These are phyloP conservation scores for Ondatra zibethicus DNA, from an alignment of 2,113 vertebrate genomes.

Conservation along the genomic window DNA sequence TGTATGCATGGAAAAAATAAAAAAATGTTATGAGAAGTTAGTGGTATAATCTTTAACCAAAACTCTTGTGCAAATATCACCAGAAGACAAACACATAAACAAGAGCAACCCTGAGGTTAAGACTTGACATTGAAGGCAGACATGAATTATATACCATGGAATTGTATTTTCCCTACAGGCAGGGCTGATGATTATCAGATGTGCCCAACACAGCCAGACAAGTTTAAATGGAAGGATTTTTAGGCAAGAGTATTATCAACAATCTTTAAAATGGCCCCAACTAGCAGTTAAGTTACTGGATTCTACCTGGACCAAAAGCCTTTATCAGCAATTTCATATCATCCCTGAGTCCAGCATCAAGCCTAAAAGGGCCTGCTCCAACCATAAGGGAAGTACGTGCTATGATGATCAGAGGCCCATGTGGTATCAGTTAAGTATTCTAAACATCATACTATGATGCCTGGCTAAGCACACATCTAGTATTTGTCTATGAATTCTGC, in stretches of 20 bases:
- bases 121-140: background rate
- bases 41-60: background rate
- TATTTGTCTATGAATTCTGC: background rate
- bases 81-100: background rate
- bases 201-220: background rate
- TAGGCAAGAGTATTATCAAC: background rate
- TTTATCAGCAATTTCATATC: background rate
- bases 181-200: background rate
- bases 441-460: background rate
- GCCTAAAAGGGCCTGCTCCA: background rate
- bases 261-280: too few species aligned
- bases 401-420: rapidly evolving
- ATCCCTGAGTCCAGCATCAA: background rate
- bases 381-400: background rate
- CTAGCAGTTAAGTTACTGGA: rapidly evolving
- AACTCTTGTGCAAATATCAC: background rate
- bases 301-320: background rate
- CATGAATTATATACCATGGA: background rate
- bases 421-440: background rate
- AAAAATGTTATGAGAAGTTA: background rate
- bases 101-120: background rate
- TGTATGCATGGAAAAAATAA: too few species aligned
- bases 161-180: background rate
- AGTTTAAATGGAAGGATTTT: background rate
- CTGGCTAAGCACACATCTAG: rapidly evolving